These are phyloP conservation scores for Boleophthalmus pectinirostris DNA, from an alignment of 2,113 vertebrate genomes.

Conservation along the genomic window DNA sequence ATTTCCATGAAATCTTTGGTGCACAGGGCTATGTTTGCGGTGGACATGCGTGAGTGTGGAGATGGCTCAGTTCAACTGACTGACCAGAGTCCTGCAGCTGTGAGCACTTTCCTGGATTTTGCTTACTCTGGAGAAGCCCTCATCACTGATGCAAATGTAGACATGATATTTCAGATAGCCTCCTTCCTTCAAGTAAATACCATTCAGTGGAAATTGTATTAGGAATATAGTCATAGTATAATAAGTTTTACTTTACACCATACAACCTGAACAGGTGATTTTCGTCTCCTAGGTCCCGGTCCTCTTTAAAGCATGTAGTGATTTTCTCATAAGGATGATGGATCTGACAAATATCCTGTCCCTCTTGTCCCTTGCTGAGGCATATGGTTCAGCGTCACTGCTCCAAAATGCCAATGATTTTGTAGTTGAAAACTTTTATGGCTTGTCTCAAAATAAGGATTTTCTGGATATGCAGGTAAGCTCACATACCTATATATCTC, in stretches of 20 bases:
- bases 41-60: conserved; percentile 93
- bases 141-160: conserved; percentile 91
- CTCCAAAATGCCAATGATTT: conserved; percentile 84
- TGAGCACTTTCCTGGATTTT: conserved; percentile 92
- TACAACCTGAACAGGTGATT: background rate
- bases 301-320: conserved; percentile 90
- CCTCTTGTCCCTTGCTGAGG: conserved; percentile 88
- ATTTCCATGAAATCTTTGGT: conserved; percentile 6
- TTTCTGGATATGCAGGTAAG: conserved; percentile 90
- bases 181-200: conserved; percentile 88
- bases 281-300: conserved; percentile 75
- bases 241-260: background rate
- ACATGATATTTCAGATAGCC: conserved; percentile 94
- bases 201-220: background rate
- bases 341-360: conserved; percentile 91
- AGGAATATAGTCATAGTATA: background rate
- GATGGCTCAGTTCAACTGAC: conserved; percentile 89
- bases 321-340: conserved; percentile 90
- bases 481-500: too few relatives aligned
- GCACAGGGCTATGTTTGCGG: conserved; percentile 92
- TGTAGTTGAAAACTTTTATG: conserved; percentile 84
- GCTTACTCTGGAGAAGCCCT: conserved; percentile 92
- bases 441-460: conserved; percentile 84
- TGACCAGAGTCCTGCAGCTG: conserved; percentile 84
- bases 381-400: conserved; percentile 86